These are phyloP conservation scores for Zaprionus obscuricornis DNA, from an alignment of 2,888 invertebrate genomes.

Conservation along the genomic window DNA sequence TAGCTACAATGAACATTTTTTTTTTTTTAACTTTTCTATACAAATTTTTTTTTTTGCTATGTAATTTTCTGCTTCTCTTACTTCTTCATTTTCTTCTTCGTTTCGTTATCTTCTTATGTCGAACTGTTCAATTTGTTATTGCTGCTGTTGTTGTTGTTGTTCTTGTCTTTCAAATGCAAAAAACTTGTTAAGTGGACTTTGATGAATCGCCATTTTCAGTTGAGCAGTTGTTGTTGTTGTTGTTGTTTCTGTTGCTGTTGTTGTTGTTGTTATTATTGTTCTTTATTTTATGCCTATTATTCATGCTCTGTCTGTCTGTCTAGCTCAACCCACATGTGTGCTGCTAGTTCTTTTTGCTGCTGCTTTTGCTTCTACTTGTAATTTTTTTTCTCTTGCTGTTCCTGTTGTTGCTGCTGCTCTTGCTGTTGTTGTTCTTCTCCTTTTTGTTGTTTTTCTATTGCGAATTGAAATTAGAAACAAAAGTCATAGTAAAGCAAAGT, in stretches of 20 bases:
- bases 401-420: constrained; percentile 21
- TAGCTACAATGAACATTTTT: too few relatives aligned
- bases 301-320: constrained; percentile 52
- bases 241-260: constrained; percentile 15
- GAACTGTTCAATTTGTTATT: constrained; percentile 45
- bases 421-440: too few relatives aligned
- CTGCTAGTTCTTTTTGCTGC: constrained; percentile 5
- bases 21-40: too few relatives aligned
- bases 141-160: not conserved
- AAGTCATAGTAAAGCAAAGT: constrained; percentile 57
- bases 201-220: constrained; percentile 75
- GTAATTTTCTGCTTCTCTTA: not conserved
- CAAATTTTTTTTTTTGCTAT: constrained; percentile 5
- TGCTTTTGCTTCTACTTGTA: too few relatives aligned
- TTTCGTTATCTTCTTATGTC: constrained; percentile 18
- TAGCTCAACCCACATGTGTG: constrained; percentile 23
- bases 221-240: constrained; percentile 22
- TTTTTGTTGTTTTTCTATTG: constrained; percentile 11
- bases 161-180: constrained; percentile 67
- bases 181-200: constrained; percentile 77
- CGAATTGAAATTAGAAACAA: constrained; percentile 50
- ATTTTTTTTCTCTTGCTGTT: not conserved
- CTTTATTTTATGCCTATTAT: constrained; percentile 59
- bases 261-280: constrained; percentile 25
- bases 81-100: constrained; percentile 1